Evolutionary conservation across 53 echinoderm and acorn worm genomes (phyloP).

Genomic region (Actinopyga echinites): DNA sequence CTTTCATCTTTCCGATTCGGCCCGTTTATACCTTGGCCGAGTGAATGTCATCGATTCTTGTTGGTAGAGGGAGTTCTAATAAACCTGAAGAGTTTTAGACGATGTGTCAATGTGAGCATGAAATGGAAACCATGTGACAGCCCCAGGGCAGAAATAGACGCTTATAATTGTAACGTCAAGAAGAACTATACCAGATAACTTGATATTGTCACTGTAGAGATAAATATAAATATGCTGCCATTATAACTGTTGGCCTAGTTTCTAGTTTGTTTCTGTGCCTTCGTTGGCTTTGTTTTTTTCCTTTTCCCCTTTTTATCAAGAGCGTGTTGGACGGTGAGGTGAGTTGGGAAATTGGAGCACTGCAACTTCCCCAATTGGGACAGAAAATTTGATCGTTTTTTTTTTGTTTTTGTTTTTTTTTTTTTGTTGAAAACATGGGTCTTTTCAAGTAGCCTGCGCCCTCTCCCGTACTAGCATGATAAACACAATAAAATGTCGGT

Average conservation of each 20-base stretch:
- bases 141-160: too few species aligned
- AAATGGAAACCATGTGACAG: too few species aligned
- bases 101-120: background rate
- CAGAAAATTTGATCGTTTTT: too few species aligned
- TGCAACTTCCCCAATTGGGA: background rate
- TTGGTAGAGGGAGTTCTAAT: background rate
- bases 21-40: background rate
- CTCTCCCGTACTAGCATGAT: too few species aligned
- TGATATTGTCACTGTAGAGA: too few species aligned
- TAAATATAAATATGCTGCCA: too few species aligned
- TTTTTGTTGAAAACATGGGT: too few species aligned
- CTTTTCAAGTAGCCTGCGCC: too few species aligned
- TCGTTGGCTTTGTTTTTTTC: background rate
- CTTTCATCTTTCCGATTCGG: background rate
- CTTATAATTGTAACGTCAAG: background rate
- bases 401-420: too few species aligned
- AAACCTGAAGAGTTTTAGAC: background rate
- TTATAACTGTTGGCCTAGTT: too few species aligned
- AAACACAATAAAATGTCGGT: too few species aligned
- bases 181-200: background rate
- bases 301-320: background rate
- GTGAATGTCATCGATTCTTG: background rate
- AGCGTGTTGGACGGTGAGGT: background rate
- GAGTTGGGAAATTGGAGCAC: background rate
- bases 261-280: background rate